These are phyloP conservation scores for Drosophila trapezifrons DNA, from an alignment of 1,140 invertebrate species.

Conservation along the genomic window DNA sequence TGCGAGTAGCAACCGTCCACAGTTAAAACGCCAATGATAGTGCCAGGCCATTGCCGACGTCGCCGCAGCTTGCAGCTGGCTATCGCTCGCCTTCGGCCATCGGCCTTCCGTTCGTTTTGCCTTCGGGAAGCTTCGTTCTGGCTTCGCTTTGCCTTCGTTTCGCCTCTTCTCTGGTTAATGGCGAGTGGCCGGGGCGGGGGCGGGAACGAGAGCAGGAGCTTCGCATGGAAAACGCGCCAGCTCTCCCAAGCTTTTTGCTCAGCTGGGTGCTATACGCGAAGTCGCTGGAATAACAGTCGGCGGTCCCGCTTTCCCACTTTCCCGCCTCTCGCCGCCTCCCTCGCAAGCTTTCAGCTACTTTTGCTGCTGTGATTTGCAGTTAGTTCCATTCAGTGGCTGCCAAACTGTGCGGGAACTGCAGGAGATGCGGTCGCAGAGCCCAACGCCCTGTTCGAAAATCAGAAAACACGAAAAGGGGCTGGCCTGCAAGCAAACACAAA, in stretches of 20 bases:
- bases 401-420: conserved; percentile 30
- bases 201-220: conserved; percentile 3
- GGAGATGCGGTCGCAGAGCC: conserved; percentile 4
- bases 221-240: conserved; percentile 22
- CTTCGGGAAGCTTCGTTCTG: conserved; percentile 24
- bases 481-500: neutral
- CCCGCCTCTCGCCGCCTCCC: neutral
- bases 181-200: neutral
- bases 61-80: conserved; percentile 50
- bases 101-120: conserved; percentile 10
- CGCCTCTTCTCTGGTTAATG: conserved; percentile 7
- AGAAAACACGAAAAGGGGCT: neutral
- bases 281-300: conserved; percentile 52
- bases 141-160: neutral
- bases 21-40: conserved; percentile 84
- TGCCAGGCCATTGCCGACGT: conserved; percentile 52
- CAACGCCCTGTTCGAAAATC: neutral
- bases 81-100: conserved; percentile 37
- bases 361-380: conserved; percentile 42
- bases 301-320: neutral
- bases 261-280: conserved; percentile 48
- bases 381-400: conserved; percentile 30
- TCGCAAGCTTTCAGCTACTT: conserved; percentile 53
- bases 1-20: conserved; percentile 83
- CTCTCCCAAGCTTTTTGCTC: conserved; percentile 46